phyloP scores from a whole-genome alignment of 2,113 vertebrate genomes.

The Colinus virginianus region DNA sequence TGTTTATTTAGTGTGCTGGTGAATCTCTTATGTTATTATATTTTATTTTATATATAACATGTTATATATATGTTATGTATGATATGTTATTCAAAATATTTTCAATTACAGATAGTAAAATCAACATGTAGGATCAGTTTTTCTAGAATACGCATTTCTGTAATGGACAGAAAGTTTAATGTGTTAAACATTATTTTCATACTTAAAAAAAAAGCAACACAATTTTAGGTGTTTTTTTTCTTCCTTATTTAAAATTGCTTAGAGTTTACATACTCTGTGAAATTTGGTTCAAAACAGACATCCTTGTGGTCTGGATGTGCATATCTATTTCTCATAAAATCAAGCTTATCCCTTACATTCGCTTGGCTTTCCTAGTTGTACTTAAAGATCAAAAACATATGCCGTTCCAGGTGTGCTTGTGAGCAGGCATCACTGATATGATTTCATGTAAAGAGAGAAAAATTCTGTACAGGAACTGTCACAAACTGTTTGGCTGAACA shows the following conservation, averaged over 20 bases:
- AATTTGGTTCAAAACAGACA: not conserved
- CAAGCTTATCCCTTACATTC: constrained; percentile 36
- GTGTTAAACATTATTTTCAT: not conserved
- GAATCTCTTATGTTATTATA: not conserved
- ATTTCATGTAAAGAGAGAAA: constrained; percentile 89
- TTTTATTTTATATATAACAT: not conserved
- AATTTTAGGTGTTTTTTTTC: not conserved
- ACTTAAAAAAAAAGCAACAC: too few relatives aligned
- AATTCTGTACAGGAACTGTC: constrained; percentile 82
- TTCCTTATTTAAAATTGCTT: not conserved
- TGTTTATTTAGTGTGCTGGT: not conserved
- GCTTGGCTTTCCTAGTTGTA: constrained; percentile 54
- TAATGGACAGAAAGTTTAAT: not conserved
- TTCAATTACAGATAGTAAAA: not conserved
- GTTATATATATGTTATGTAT: not conserved
- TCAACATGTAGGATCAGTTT: constrained; percentile 5
- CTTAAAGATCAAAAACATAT: constrained; percentile 85
- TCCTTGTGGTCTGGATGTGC: not conserved
- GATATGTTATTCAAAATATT: not conserved
- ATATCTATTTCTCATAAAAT: not conserved
- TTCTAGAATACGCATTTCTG: not conserved
- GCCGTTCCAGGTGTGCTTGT: constrained; percentile 79
- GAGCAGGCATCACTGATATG: constrained; percentile 75
- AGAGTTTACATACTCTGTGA: not conserved
- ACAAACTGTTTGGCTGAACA: constrained; percentile 83